Conservation (phyloP, 2,797 vertebrate genomes). For the Ptychobarbus kaznakovi region DNA sequence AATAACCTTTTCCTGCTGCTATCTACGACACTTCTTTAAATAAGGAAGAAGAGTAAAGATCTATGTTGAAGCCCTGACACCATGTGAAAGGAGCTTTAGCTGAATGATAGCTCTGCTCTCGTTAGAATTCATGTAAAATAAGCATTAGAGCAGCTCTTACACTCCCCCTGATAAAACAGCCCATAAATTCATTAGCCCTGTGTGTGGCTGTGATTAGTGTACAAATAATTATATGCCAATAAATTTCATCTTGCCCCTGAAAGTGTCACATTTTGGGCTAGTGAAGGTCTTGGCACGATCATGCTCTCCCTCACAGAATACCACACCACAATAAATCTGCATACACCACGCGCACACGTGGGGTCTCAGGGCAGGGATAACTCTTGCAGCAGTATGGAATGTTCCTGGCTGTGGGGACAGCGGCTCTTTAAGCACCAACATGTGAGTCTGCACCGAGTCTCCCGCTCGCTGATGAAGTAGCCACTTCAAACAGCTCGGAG, state of each 20-base stretch:
- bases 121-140: constrained; percentile 42
- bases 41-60: neutral
- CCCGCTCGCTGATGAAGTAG: constrained; percentile 81
- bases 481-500: constrained; percentile 89
- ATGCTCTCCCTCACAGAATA: constrained; percentile 35
- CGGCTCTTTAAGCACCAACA: constrained; percentile 73
- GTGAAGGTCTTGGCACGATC: constrained; percentile 36
- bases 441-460: constrained; percentile 74
- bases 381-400: constrained; percentile 74
- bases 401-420: constrained; percentile 64
- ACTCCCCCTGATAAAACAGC: constrained; percentile 44
- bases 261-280: constrained; percentile 43
- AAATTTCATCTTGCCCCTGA: constrained; percentile 38
- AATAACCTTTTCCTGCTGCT: neutral
- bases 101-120: constrained; percentile 23
- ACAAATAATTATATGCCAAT: constrained; percentile 42
- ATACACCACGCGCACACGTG: constrained; percentile 47
- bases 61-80: neutral
- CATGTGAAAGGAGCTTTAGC: constrained; percentile 13
- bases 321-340: constrained; percentile 45
- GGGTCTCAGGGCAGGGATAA: constrained; percentile 76
- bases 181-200: constrained; percentile 52
- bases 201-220: constrained; percentile 46
- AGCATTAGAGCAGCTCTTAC: constrained; percentile 44
- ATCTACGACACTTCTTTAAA: neutral